Evolutionary conservation across 2,797 vertebrate genomes (phyloP).

Genomic region (Chrosomus eos): DNA sequence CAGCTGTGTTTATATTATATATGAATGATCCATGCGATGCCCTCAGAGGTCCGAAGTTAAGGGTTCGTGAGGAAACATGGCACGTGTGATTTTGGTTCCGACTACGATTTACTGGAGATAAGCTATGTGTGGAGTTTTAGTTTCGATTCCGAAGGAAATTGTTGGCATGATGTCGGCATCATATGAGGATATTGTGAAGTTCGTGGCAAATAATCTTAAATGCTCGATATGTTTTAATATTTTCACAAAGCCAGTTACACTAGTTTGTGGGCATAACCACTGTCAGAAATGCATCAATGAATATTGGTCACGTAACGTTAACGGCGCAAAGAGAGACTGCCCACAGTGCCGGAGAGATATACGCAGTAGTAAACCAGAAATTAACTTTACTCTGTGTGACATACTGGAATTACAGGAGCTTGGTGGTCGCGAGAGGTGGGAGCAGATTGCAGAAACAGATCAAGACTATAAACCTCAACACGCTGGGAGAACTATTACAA

Average conservation of each 20-base stretch:
- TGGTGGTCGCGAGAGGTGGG: conserved; percentile 40
- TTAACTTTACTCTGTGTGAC: conserved; percentile 51
- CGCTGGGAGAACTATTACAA: neutral
- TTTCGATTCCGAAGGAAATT: conserved; percentile 31
- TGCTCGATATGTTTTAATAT: conserved; percentile 58
- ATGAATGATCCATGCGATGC: neutral
- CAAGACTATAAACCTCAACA: neutral
- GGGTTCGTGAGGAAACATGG: conserved; percentile 10
- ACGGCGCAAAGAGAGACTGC: conserved; percentile 14
- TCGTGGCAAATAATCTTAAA: conserved; percentile 48
- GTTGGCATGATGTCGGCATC: neutral
- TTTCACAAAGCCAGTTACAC: conserved; percentile 57
- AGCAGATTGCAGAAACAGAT: conserved; percentile 10
- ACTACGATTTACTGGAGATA: too few relatives aligned
- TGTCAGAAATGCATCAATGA: conserved; percentile 50
- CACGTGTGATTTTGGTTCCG: neutral
- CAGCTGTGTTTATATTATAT: neutral
- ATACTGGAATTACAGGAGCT: conserved; percentile 47
- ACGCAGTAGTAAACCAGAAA: conserved; percentile 17
- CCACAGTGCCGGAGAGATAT: conserved; percentile 45
- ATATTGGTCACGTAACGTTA: neutral
- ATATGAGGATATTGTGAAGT: conserved; percentile 8
- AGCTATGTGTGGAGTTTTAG: neutral
- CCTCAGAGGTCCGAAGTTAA: neutral
- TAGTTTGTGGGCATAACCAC: conserved; percentile 62